Base-by-base conservation (phyloP, 2,888 invertebrate species). In the Crepidodera aurea region DNA sequence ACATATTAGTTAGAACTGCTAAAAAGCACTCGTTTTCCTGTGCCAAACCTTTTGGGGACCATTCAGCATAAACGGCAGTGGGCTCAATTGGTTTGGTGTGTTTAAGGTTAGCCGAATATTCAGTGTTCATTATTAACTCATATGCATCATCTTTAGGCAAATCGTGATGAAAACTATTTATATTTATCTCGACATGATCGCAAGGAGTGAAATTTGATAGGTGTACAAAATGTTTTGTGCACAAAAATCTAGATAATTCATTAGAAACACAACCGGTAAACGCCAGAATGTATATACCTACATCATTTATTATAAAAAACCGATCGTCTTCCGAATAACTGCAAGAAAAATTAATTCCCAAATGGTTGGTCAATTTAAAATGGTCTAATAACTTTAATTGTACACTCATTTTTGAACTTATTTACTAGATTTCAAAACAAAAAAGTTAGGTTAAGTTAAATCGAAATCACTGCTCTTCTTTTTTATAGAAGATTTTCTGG, bases 41-140 rank as follows among this genome's bases (percentile, higher is more conserved):
- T 15, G 75, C 69, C 64, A 78, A 65, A 19, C 72, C 74, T 42
- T 65, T 62, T 1, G 77, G 76, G 10, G 78, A 78, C 79, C 79
- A 80, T 22, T 73, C 61, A n/a, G 74, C 74, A 39, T 59, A 58
- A 1, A 75, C 34, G 22, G 76, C 69, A 51, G 60, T 66, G 13
- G 71, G 56, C 8, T 69, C 70, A 15, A 69, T 34, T 7, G 70
- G 51, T 10, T 67, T 61, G 2, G 71, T 60, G 22, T 68, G 34
- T 50, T 69, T 72, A 15, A 77, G 61, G 53, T 70, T 71, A 13
- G 73, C 71, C 3, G 75, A 71, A 29, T 78, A 58, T 50, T 77
- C 76, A 6, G 68, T 57, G 16, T 72, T 67, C 40, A 76, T 66
- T 12, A 75, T 57, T 10, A 68, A 65, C 62, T 78, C 77, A 64